Base-by-base conservation (phyloP, 2,113 vertebrate species). In the Sardina pilchardus region DNA sequence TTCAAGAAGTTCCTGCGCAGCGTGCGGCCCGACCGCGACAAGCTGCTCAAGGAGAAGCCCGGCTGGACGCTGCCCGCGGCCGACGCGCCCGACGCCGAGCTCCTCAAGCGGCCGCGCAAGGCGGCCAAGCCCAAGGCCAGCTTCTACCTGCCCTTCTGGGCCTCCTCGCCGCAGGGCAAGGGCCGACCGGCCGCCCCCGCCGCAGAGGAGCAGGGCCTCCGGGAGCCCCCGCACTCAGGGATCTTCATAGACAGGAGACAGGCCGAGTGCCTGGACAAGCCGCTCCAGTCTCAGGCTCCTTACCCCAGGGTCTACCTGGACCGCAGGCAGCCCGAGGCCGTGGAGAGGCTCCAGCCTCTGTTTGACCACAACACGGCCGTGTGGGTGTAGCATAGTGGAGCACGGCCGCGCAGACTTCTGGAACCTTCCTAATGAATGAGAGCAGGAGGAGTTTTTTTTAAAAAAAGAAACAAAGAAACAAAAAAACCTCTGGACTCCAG, bases 311-410 rank as follows among this genome's bases (percentile, higher is more conserved):
- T 71, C 92, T 8, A 36, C 26, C 30, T 71, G 63, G 63, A 71
- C 26, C 26, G 8, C 63, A 34, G 63, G 63, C 63, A 71, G 63
- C 63, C n/a, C 0, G 63, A 71, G n/a, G 63, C 26, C 84, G 85
- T 89, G 83, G 91, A 94, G 88, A 94, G 90, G 92, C 84, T 91
- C 91, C 94, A 93, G 81, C 92, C 95, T 0, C 94, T 97, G 83
- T 98, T 99, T 94, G 98, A 99, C 90, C 96, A 98, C 91, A 97
- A 97, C 90, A 98, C 97, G 63, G 98, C 96, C 39, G 98, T 99
- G 34, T 99, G 98, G 98, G 98, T 99, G 87, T 99, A 95, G 97
- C 50, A 14, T 53, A 19, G 48, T 9, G 24, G 1, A 63, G 21
- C 19, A 24, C 12, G 63, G 63, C 26, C n/a, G 12, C 14, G 1